Evolutionary conservation across 2,113 vertebrate species (phyloP), one percentile per base, ranked within the genome.

Genomic region (Callipepla californica): DNA sequence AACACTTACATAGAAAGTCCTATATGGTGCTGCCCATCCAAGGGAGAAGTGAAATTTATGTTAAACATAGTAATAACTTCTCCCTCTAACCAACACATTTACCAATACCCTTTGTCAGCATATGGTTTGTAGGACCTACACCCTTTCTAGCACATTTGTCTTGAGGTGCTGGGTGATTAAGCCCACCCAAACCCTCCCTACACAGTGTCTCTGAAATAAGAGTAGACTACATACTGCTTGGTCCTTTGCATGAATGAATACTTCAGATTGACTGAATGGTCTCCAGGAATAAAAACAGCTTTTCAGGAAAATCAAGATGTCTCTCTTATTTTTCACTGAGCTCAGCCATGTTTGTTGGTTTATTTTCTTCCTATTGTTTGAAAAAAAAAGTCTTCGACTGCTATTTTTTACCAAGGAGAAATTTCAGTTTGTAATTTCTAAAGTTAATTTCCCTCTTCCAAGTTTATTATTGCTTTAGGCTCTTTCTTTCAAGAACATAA

Each of bases 11-110:
- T 42, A 16, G 4, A 47, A 70, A 70, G 25, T n/a, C 23, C 16
- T 14, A 6, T 7, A 30, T 11, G 18, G 6, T 55, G 62, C 48
- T 19, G 1, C 13, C 44, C 42, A 2, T 36, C 16, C 65, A 65
- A 80, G 25, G 28, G 48, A 80, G 36, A 80, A 78, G 5, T 40
- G 19, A 89, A 85, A 78, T 48, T 76, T 78, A 12, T 45, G 21
- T 48, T 26, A 62, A 50, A 32, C 3, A 11, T 0, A 0, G 1
- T 40, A n/a, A 30, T 18, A 36, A 34, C 9, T 58, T 74, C 78
- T 81, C 14, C 25, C 40, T 61, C 50, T 57, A 11, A 74, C 21
- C 55, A 66, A 9, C 19, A 66, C 17, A 22, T 9, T 77, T 44
- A 19, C 17, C 34, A 22, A 34, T 47, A 57, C 25, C 15, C 75